Conservation (phyloP, 2,113 vertebrate species). For the Candoia aspera region DNA sequence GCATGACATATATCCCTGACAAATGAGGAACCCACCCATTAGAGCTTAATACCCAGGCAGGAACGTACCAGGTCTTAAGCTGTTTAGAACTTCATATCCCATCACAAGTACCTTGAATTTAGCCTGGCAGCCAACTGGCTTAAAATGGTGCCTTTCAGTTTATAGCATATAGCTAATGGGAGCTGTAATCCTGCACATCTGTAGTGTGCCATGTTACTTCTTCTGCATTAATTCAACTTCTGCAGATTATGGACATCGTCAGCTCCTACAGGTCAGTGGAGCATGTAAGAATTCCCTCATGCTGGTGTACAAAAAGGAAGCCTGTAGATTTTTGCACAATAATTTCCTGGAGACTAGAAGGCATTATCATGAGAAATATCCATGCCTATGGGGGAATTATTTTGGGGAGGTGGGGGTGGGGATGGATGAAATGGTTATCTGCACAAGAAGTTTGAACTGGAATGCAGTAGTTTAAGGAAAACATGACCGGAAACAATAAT, state of each 20-base stretch:
- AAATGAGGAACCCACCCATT: background rate
- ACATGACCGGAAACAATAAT: background rate
- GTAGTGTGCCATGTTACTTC: background rate
- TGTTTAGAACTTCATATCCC: background rate
- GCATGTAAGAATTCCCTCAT: background rate
- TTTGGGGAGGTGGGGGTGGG: background rate
- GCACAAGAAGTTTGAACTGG: background rate
- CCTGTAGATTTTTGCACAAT: background rate
- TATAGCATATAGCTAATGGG: background rate
- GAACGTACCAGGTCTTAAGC: background rate
- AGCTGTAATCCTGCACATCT: background rate
- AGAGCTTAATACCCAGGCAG: background rate
- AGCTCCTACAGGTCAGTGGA: background rate
- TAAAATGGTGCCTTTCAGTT: background rate
- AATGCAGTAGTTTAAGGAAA: background rate
- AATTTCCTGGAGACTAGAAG: background rate
- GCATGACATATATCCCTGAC: background rate
- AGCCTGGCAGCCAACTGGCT: background rate
- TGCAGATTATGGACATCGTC: background rate
- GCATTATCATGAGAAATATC: background rate
- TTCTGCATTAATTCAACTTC: background rate
- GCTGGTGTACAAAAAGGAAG: background rate
- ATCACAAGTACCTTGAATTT: background rate
- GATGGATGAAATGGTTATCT: background rate
- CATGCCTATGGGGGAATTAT: background rate